Evolutionary conservation across 2,113 vertebrate genomes (phyloP), one percentile per base, ranked within the genome.

Genomic region (Pica pica): DNA sequence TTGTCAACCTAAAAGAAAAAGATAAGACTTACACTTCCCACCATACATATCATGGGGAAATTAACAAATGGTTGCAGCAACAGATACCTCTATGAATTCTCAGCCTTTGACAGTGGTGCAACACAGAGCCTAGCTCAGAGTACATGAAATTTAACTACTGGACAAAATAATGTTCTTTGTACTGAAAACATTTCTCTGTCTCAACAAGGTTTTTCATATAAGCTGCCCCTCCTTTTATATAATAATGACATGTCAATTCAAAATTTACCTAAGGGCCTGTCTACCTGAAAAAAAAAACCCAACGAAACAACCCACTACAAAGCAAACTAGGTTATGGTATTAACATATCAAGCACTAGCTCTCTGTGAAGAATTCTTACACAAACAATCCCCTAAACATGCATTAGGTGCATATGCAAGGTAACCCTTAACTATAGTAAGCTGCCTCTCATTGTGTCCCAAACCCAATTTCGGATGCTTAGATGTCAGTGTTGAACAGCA

Each of bases 1-100:
- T 98, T 33, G 99, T 99, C 97, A 99, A 98, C 98, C 99, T 99
- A 96, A 93, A 97, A 98, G 89, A 93, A 97, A 95, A 96, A 96
- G 74, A 95, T 93, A 95, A 94, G 84, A 30, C 68, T 92, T 97
- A 97, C 94, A 97, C 78, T 96, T 95, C 69, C 74, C 91, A 95
- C 80, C 78, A 89, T 92, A 95, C 94, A 89, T 93, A 81, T 84
- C 87, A 97, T 37, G 83, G 93, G 87, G 90, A 95, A 79, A 94
- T 93, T 74, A 96, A 94, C 71, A 94, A 96, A 94, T 0, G 4
- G 52, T 91, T 91, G 87, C 35, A 94, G 79, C 64, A 95, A 95
- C 41, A 94, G 35, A 89, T 73, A 65, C 9, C 74, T n/a, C 84
- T 85, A 73, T 13, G 26, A 71, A 77, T 85, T 89, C 27, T 37